Evolutionary conservation across 2,113 vertebrate genomes (phyloP), one percentile per base, ranked within the genome.

Genomic region (Electrona antarctica): DNA sequence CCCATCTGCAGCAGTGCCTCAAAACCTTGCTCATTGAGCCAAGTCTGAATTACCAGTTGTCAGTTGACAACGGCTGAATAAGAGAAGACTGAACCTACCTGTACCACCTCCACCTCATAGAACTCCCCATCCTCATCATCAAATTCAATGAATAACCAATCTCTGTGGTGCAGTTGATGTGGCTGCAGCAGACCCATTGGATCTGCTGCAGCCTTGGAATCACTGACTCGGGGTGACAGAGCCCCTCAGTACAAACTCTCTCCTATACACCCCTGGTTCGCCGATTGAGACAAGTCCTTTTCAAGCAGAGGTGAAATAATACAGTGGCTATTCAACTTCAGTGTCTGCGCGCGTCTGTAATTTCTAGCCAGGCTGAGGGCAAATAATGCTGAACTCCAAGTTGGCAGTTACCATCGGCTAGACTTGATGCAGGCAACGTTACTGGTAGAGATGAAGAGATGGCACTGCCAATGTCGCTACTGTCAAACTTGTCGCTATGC

Each of bases 21-120:
- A 15, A 61, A n/a, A 45, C 61, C 60, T 6, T 56, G 54, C 54
- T 56, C 54, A 56, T 12, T 29, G 7, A 60, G 55, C 13, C 8
- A 55, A 15, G 8, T 64, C 60, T 60, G 11, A 4, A 46, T 28
- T 12, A 41, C 33, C 13, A 60, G 2, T 46, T 7, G 8, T 8
- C 7, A 12, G 12, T 1, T 8, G 48, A 45, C 41, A 61, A 7
- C 46, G 60, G 54, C 65, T 48, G 41, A 29, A 52, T 3, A 15
- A 13, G 21, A 61, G 9, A 62, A 52, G 7, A 58, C 7, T 6
- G 9, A 33, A 82, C 87, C 79, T 80, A 95, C 92, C 93, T 93
- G 74, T 71, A 94, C 90, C 88, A 92, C 73, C 68, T 92, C 89
- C 85, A 89, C 79, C 76, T 92, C 91, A 91, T 89, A 93, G 73